These are phyloP conservation scores for Formica selysi DNA, from an alignment of 1,140 invertebrate genomes.

Conservation along the genomic window DNA sequence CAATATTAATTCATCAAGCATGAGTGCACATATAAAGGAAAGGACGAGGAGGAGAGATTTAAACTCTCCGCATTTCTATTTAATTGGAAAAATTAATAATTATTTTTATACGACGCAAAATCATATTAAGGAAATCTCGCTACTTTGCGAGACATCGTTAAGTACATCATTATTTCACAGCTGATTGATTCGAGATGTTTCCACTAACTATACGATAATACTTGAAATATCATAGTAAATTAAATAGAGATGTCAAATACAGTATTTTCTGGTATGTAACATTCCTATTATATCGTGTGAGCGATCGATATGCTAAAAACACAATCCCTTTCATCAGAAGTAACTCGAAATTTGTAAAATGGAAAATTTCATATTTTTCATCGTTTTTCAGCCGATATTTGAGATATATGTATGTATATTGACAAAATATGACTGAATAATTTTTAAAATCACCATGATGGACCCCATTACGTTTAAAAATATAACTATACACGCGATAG, in stretches of 20 bases:
- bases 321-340: constrained; percentile 19
- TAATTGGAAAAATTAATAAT: neutral
- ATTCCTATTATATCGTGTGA: neutral
- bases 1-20: constrained; percentile 19
- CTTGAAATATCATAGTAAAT: constrained; percentile 21
- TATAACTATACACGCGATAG: neutral
- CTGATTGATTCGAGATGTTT: neutral
- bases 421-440: constrained; percentile 22
- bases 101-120: neutral
- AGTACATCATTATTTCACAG: neutral
- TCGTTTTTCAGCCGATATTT: constrained; percentile 15
- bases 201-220: neutral
- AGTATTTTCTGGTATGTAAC: constrained; percentile 15
- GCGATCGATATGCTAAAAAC: constrained; percentile 14
- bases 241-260: constrained; percentile 26
- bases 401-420: neutral
- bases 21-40: neutral
- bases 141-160: neutral
- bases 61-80: neutral
- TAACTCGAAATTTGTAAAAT: constrained; percentile 48
- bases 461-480: neutral
- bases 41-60: too few relatives aligned
- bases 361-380: constrained; percentile 26
- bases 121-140: neutral
- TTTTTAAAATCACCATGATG: constrained; percentile 31